These are phyloP conservation scores for Barypeithes pellucidus DNA, from an alignment of 2,888 invertebrate genomes.

Conservation along the genomic window DNA sequence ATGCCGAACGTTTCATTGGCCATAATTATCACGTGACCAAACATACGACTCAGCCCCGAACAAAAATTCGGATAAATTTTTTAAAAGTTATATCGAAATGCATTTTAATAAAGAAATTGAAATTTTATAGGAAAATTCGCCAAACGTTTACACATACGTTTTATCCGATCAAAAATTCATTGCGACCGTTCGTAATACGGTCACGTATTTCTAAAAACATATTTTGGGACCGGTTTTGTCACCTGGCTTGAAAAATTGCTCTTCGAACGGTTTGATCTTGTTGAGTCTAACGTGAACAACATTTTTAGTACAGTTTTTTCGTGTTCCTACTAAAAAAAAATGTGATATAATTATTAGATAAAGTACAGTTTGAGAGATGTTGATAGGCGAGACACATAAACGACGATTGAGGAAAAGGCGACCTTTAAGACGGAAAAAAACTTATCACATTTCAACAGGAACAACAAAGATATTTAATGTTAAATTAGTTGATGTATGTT, in stretches of 20 bases:
- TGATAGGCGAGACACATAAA: not conserved
- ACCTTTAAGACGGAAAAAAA: too few species aligned
- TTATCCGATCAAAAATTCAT: constrained; percentile 35
- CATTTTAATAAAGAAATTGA: too few species aligned
- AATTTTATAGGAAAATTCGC: not conserved
- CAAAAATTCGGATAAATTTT: too few species aligned
- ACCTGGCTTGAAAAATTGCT: constrained; percentile 43
- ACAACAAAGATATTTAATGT: too few species aligned
- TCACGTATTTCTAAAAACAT: constrained; percentile 42
- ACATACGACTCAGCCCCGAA: too few species aligned
- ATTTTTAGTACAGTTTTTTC: constrained; percentile 28
- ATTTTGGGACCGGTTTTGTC: constrained; percentile 43
- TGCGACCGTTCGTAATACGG: constrained; percentile 18
- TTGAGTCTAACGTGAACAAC: constrained; percentile 32
- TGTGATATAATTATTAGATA: not conserved
- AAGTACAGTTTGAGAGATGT: not conserved
- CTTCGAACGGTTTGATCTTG: constrained; percentile 42
- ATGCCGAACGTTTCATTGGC: too few species aligned
- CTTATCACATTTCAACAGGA: too few species aligned
- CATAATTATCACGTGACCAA: too few species aligned
- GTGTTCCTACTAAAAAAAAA: not conserved
- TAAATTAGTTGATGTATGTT: too few species aligned
- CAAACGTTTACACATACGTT: constrained; percentile 8
- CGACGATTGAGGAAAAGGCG: too few species aligned
- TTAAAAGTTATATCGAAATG: not conserved